Evolutionary conservation across 2,797 vertebrate species (phyloP), one percentile per base, ranked within the genome.

Genomic region (Lindbergichthys nudifrons): DNA sequence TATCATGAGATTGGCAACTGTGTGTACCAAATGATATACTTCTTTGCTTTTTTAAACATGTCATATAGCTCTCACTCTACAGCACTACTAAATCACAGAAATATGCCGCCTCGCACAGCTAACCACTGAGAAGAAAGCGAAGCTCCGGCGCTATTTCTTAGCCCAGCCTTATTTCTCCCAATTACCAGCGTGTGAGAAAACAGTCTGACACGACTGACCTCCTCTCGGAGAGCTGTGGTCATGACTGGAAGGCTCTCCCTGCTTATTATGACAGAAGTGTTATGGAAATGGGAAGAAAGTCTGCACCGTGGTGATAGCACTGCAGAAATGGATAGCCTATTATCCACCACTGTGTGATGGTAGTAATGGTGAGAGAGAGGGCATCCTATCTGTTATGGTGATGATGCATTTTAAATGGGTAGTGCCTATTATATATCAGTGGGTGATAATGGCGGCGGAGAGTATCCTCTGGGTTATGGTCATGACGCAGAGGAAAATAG

Each of bases 261-360:
- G 71, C 86, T 84, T 89, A 87, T 92, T 91, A 92, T 81, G 81
- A 83, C 85, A 81, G 74, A 69, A 82, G 88, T 82, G 84, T 82
- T 84, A 90, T 88, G 86, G 83, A 89, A 89, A 92, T 92, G 81
- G 90, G 64, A 62, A 67, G 70, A 76, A 83, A 79, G 88, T 80
- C 86, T 92, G 91, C 69, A 15, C 53, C 3, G 39, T 18, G 64
- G 80, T 18, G 85, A 90, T 91, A 90, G 88, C 89, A 3, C 88
- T 30, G 67, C 75, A 32, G 85, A 77, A 89, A 75, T 5, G 64
- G 79, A 91, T 71, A 80, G 87, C 82, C 87, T 76, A 89, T 92
- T 92, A 91, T 85, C 85, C 86, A 46, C 72, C 72, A 36, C 74
- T 75, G 82, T 77, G 80, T 71, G 75, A 3, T 60, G 78, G 77